Evolutionary conservation across 2,113 vertebrate species (phyloP), one percentile per base, ranked within the genome.

Genomic region (Dipodomys ordii): DNA sequence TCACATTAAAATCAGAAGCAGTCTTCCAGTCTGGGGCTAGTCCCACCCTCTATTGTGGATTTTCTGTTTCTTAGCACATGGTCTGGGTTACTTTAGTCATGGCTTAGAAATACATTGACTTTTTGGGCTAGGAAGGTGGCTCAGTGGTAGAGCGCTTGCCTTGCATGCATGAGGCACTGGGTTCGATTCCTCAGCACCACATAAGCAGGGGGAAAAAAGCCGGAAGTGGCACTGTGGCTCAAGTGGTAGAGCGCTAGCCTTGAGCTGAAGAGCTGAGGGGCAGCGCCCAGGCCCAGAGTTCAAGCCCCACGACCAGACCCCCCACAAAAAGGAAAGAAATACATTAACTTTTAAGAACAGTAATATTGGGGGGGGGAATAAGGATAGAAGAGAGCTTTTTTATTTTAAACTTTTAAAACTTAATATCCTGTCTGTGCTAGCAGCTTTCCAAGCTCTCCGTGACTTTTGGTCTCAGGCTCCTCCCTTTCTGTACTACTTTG

Each of bases 51-150:
- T 81, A 22, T 3, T 74, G n/a, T 53, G 57, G 32, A 69, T 64
- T 87, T 35, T 68, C 22, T 22, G 16, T 83, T 95, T 91, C n/a
- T 94, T n/a, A 87, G 80, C 83, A 93, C 94, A 95, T 39, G n/a
- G 64, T 85, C n/a, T 88, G n/a, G 74, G 60, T 94, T 88, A 81
- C 22, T 82, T 73, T 69, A 83, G 68, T 87, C 28, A 77, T 16
- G 89, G 73, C 13, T 83, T 91, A 78, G 3, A 94, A 93, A 71
- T 77, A 71, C 64, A 49, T 15, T 91, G 74, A 92, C 27, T 85
- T 39, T 39, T 39, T 39, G 39, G 39, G 39, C 39, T 39, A 39
- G 5, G 39, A 39, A 39, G 39, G 39, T 39, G 39, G 39, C 39
- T 39, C 39, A 39, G 39, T 39, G 39, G 39, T 39, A 39, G 39